Evolutionary conservation across 2,113 vertebrate genomes (phyloP).

Genomic region (Felis catus): DNA sequence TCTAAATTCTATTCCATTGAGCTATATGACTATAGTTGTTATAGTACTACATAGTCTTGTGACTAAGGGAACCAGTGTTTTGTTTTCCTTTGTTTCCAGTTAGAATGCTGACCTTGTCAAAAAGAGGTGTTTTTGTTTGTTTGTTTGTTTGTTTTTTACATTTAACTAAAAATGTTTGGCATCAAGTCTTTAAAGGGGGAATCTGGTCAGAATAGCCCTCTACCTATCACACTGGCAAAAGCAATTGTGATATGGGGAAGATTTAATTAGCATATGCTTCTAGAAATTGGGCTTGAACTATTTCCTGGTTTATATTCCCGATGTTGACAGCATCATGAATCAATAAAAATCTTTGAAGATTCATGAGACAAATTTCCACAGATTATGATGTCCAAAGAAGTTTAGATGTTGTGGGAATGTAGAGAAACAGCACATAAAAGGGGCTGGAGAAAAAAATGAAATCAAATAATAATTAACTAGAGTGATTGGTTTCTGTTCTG

Average conservation of each 20-base stretch:
- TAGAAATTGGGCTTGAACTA: background rate
- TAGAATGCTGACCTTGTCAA: background rate
- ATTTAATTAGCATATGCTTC: background rate
- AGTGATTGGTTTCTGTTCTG: background rate
- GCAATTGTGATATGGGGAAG: background rate
- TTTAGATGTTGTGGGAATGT: background rate
- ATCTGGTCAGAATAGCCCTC: background rate
- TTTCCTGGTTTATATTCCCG: background rate
- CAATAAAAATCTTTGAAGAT: background rate
- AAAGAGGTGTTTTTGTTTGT: background rate
- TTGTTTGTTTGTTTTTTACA: background rate
- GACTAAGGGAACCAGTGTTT: background rate
- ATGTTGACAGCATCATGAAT: background rate
- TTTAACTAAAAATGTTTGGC: background rate
- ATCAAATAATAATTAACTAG: background rate
- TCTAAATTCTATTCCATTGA: background rate
- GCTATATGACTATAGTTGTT: background rate
- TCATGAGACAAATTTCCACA: background rate
- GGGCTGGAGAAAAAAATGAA: background rate
- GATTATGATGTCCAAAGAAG: background rate
- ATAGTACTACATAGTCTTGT: background rate
- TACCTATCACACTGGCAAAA: background rate
- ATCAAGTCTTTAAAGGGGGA: background rate
- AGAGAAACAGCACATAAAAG: background rate
- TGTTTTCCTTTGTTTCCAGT: background rate